Evolutionary conservation across 2,888 invertebrate species (phyloP), one percentile per base, ranked within the genome.

Genomic region (Synanthedon tipuliformis): DNA sequence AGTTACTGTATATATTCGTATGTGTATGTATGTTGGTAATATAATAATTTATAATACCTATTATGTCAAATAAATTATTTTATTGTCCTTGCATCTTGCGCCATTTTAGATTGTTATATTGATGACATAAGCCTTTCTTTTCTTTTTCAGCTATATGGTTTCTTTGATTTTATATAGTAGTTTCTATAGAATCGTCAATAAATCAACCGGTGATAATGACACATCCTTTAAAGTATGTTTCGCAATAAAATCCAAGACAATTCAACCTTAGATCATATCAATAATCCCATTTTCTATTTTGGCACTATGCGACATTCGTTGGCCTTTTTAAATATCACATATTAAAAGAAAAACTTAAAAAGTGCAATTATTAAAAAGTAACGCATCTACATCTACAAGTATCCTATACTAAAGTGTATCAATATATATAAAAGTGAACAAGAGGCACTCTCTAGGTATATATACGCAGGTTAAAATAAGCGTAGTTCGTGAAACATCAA

Each of bases 371-470:
- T 59, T 55, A 66, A 70, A 66, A 73, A 69, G 61, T 64, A 73
- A 68, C 64, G 68, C 69, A 61, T 67, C 59, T 75, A 75, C 73
- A 60, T 53, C 69, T 73, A 74, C 72, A 55, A 67, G 62, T 73
- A 80, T 78, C 73, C 82, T 85, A 82, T 69, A 64, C 68, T 62
- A 77, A 70, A 78, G 78, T 80, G 84, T 85, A 85, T 82, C 83
- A 85, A 83, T 85, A 83, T 82, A 82, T 87, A 88, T 86, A 88
- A 88, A 87, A 85, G 88, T 88, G 88, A 86, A 86, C 79, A 86
- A 87, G 84, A 88, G 88, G 88, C 88, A 88, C 88, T 88, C 82
- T 87, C 86, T 85, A 87, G 85, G 87, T 87, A 83, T 76, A 78
- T 82, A 83, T 82, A 83, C 84, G 84, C 86, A 84, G 84, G 80